Conservation (phyloP, 2,113 vertebrate species). For the Stercorarius parasiticus region DNA sequence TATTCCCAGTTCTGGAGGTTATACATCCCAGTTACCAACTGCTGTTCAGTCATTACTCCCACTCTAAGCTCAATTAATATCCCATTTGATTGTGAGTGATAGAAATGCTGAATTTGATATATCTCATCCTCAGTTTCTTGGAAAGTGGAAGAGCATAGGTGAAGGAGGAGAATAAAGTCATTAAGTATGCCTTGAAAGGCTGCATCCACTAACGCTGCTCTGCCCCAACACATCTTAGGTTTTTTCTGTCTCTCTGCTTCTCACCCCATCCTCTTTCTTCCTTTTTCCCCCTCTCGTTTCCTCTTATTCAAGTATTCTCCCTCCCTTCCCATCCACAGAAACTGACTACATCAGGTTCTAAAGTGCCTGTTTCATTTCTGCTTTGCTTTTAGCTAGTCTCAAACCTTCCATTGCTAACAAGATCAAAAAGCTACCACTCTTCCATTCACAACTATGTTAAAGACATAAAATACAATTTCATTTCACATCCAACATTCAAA, state of each 20-base stretch:
- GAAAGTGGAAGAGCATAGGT: background rate
- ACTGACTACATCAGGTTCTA: background rate
- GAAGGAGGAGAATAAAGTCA: slow-evolving; percentile 4
- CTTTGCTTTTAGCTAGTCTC: background rate
- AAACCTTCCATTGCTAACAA: background rate
- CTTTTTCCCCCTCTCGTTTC: background rate
- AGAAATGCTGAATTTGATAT: background rate
- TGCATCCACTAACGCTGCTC: background rate
- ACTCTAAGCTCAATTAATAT: slow-evolving; percentile 17
- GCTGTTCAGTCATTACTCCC: background rate
- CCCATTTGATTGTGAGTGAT: background rate
- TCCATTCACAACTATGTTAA: background rate
- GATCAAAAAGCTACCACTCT: background rate
- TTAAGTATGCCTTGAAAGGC: background rate
- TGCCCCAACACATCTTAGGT: background rate
- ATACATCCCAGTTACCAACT: background rate
- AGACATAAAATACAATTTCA: background rate
- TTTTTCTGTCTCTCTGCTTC: background rate
- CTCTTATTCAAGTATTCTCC: background rate
- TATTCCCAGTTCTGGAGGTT: background rate
- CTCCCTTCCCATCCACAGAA: background rate
- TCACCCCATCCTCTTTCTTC: background rate
- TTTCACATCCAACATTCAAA: background rate
- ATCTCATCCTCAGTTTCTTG: background rate
- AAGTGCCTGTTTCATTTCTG: background rate